Evolutionary conservation across 2,888 invertebrate species (phyloP).

Genomic region (Hyposoter dolosus): DNA sequence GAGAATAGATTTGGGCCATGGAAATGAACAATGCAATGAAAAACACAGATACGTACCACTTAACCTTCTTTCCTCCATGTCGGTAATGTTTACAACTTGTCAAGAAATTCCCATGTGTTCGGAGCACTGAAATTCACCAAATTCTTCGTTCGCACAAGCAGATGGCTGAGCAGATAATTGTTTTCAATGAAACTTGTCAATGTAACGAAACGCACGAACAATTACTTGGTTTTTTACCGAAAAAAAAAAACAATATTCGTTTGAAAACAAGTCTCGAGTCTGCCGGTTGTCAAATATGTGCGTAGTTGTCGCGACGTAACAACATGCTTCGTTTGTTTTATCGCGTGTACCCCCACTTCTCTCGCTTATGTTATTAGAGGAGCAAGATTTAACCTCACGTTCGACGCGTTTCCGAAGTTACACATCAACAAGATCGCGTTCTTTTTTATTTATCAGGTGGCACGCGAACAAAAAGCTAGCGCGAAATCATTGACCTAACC

Average conservation of each 20-base stretch:
- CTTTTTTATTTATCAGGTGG: neutral
- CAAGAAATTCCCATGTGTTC: constrained; percentile 29
- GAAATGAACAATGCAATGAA: neutral
- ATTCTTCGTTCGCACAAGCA: neutral
- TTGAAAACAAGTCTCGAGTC: constrained; percentile 28
- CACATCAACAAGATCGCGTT: neutral
- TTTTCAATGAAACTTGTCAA: neutral
- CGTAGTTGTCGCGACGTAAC: constrained; percentile 40
- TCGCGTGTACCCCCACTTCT: neutral
- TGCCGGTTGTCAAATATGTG: constrained; percentile 46
- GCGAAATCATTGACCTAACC: too few relatives aligned
- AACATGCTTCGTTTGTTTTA: constrained; percentile 9
- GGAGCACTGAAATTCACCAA: neutral
- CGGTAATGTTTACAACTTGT: constrained; percentile 55
- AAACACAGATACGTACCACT: constrained; percentile 43
- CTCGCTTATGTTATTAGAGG: neutral
- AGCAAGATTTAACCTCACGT: neutral
- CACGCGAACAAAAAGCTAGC: neutral
- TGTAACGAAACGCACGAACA: neutral
- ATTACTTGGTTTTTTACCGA: neutral
- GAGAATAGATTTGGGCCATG: too few relatives aligned
- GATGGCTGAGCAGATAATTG: neutral
- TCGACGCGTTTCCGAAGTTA: neutral
- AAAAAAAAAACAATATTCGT: neutral
- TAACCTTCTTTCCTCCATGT: constrained; percentile 46